A percentile compares a stretch with the other conserved stretches of the same genome.
Conservation (phyloP, 2,797 vertebrate genomes). For the Thaleichthys pacificus region DNA sequence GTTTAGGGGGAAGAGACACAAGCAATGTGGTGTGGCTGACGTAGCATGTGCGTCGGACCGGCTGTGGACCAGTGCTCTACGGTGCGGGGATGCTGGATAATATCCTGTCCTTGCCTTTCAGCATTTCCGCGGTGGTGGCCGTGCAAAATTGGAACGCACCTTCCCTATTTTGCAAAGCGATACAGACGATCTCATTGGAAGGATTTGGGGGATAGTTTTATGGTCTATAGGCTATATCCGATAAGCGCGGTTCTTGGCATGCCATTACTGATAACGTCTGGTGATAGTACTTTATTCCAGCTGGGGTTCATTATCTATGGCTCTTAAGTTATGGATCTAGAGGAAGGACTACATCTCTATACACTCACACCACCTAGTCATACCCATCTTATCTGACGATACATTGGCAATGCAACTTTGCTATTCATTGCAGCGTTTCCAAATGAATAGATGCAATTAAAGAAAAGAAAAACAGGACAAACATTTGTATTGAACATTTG, state of each 20-base stretch:
- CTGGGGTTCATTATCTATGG: neutral
- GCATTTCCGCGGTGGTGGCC: conserved; percentile 3
- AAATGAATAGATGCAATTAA: neutral
- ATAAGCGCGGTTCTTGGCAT: neutral
- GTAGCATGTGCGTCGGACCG: neutral
- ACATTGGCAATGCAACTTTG: neutral
- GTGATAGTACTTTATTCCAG: neutral
- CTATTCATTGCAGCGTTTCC: neutral
- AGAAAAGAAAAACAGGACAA: neutral
- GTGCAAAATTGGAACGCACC: conserved; percentile 8
- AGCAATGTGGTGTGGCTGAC: neutral
- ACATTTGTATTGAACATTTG: neutral
- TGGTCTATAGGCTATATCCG: neutral
- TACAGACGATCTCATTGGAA: neutral
- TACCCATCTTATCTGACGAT: neutral
- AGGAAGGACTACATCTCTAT: neutral
- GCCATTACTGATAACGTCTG: neutral
- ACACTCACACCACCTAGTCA: neutral
- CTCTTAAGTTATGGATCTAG: neutral
- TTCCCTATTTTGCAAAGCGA: neutral
- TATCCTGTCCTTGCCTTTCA: conserved; percentile 10
- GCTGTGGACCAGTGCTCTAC: neutral
- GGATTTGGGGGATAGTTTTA: neutral
- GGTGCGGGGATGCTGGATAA: conserved; percentile 11
- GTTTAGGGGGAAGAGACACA: neutral